These are phyloP conservation scores for Ellobius talpinus DNA, from an alignment of 2,113 vertebrate species.

Conservation along the genomic window DNA sequence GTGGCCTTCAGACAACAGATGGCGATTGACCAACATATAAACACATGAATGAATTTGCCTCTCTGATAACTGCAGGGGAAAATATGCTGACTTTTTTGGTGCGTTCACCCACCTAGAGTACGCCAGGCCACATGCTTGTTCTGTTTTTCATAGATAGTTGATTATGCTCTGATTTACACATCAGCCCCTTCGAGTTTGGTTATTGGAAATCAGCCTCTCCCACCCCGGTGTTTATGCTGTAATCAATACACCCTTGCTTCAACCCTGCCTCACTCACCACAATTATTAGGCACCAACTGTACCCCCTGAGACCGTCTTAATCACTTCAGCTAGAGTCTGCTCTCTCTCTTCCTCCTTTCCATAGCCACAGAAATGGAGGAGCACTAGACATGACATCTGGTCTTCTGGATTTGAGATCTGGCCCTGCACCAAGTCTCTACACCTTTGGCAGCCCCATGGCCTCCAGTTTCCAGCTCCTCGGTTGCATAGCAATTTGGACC, in stretches of 20 bases:
- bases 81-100: background rate
- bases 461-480: background rate
- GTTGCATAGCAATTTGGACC: background rate
- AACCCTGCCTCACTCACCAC: background rate
- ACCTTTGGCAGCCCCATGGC: background rate
- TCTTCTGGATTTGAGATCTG: background rate
- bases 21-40: background rate
- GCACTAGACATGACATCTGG: background rate
- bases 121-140: background rate
- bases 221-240: background rate
- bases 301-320: background rate
- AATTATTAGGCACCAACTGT: too few species aligned
- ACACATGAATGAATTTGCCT: background rate
- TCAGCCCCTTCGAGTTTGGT: background rate
- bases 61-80: background rate
- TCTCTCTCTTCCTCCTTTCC: background rate
- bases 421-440: background rate
- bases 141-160: background rate
- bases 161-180: background rate
- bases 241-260: background rate
- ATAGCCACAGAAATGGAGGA: background rate
- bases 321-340: background rate
- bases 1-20: background rate
- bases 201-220: background rate
- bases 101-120: background rate